These are phyloP conservation scores for Cheirogaleus medius DNA, from an alignment of 2,113 vertebrate species.

Conservation along the genomic window DNA sequence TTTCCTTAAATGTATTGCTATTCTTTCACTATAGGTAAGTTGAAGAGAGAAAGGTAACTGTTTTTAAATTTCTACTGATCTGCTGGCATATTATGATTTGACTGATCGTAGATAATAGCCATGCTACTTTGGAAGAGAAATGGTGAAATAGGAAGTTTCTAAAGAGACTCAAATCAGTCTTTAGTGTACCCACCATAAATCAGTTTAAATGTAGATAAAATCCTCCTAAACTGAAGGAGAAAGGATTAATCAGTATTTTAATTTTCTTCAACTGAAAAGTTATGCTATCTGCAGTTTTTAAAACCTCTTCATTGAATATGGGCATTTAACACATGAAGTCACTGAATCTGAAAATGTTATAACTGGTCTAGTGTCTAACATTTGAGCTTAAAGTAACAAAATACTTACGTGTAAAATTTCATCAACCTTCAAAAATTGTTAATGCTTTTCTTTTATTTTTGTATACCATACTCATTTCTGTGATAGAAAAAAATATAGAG, in stretches of 20 bases:
- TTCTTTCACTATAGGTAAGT: background rate
- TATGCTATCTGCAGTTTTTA: background rate
- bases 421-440: background rate
- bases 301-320: background rate
- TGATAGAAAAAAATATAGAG: background rate
- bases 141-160: background rate
- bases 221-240: background rate
- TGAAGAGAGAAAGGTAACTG: background rate
- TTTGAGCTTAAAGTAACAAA: background rate
- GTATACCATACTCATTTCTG: background rate
- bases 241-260: background rate
- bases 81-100: background rate
- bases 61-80: background rate
- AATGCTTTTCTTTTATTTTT: background rate
- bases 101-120: background rate
- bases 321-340: background rate
- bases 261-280: background rate
- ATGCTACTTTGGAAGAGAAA: background rate
- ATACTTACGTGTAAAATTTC: background rate
- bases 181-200: background rate
- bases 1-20: background rate
- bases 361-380: background rate
- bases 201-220: background rate
- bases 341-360: background rate
- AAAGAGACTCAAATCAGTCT: background rate